These are phyloP conservation scores for Gadopsis bispinosus DNA, from an alignment of 2,797 vertebrate species.

Conservation along the genomic window DNA sequence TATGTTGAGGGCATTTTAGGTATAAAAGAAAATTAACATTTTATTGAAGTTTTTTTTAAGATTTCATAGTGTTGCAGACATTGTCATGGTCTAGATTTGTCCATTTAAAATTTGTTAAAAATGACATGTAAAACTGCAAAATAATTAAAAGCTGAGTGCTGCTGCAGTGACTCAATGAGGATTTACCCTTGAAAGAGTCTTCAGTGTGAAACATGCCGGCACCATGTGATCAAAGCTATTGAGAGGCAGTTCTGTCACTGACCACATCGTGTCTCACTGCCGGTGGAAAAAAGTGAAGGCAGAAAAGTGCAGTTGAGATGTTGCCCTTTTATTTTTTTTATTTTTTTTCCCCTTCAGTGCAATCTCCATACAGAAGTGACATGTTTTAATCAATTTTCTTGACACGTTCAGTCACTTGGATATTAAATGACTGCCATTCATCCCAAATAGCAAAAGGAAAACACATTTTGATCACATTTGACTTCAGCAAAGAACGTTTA, in stretches of 20 bases:
- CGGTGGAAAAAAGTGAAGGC: background rate
- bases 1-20: background rate
- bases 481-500: background rate
- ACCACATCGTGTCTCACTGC: conserved; percentile 54
- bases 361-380: background rate
- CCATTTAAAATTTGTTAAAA: too few species aligned
- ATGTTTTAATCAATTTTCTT: background rate
- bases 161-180: background rate
- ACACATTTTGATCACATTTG: background rate
- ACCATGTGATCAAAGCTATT: background rate
- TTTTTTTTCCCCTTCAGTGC: background rate
- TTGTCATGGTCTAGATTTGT: background rate
- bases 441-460: background rate
- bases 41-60: background rate
- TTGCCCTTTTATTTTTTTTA: background rate
- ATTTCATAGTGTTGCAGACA: background rate
- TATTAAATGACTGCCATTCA: background rate
- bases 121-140: background rate
- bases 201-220: background rate
- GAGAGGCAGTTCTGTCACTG: conserved; percentile 31
- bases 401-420: background rate
- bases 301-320: background rate
- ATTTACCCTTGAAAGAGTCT: background rate
- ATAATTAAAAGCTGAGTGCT: background rate
- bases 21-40: background rate